Evolutionary conservation across 2,797 vertebrate species (phyloP), one percentile per base, ranked within the genome.

Genomic region (Sebastolobus alascanus): DNA sequence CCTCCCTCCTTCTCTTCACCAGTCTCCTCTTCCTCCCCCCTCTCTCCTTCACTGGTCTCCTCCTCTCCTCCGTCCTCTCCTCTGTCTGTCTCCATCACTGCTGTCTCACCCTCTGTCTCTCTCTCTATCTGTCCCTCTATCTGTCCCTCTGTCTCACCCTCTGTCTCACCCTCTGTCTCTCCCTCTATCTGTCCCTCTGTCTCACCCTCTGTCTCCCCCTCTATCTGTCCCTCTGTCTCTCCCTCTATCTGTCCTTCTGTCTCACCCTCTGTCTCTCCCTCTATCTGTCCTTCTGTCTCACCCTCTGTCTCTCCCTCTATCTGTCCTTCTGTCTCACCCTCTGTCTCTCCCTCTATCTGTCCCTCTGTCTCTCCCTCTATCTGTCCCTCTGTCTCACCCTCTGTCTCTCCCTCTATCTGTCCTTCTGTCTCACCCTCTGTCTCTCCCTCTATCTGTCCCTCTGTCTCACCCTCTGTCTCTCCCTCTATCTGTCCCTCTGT

Each of bases 141-240:
- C 43, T n/a, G 6, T 31, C 20, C 18, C 10, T 22, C 16, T 35
- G 13, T 5, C 18, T 12, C n/a, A 11, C 18, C 2, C 9, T 6
- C 8, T 10, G 2, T 8, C 29, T 12, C 8, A 5, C 14, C 31
- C 1, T 33, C 58, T 60, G 6, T 40, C 2, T 25, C 11, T 4
- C 27, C 27, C 4, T 16, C 38, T 67, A 2, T 3, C 11, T 20
- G 2, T 2, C n/a, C 38, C 7, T 4, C 13, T 12, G 13, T 25
- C 40, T 31, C 2, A 1, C 2, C 0, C 40, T 50, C 14, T n/a
- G 1, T 3, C 27, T 12, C 1, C 1, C 18, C 6, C 27, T 52
- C 67, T 22, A 1, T 2, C 22, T 40, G 4, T 14, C 1, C 5
- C 50, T 29, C 18, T 35, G 2, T 9, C n/a, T 35, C 6, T 1